Evolutionary conservation across 2,888 invertebrate species (phyloP), one percentile per base, ranked within the genome.

Genomic region (Catocala fraxini): DNA sequence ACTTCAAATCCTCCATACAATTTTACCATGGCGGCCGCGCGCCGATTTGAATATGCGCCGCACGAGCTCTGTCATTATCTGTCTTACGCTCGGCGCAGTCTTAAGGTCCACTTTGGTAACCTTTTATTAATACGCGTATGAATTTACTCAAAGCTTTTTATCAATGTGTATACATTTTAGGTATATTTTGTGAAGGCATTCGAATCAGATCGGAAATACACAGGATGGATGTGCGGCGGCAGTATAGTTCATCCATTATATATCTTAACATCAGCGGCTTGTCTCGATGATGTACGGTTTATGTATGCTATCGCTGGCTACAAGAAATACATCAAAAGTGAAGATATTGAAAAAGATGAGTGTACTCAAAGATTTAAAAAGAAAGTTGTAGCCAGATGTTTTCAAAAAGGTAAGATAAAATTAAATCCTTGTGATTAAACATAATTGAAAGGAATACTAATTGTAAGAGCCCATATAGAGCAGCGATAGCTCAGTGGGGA

Each of bases 271-370:
- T 70, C 81, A 6, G 77, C 77, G 4, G 63, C 74, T 0, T 81
- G 81, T 15, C 42, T 81, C 0, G 34, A 56, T 0, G 77, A 81
- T 12, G 66, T 73, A 0, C 48, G 45, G 5, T 55, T 68, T 15
- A 54, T 76, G 5, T 81, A 79, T 49, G 81, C 69, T 6, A 74
- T 81, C n/a, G 73, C 71, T 15, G 81, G 81, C 11, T 81, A 81
- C 52, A 70, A 47, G 7, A 73, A 64, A 11, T 79, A 73, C 45
- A 72, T 80, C 0, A 63, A 46, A n/a, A 33, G 63, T 7, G 48
- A 63, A 12, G 51, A 65, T 3, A 51, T 81, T 7, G 65, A 76
- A 0, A 46, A 39, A 0, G 68, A 81, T 45, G 39, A 51, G 1
- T 81, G 81, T 41, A 76, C 75, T 0, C 73, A 57, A 25, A 54